Evolutionary conservation across 2,888 invertebrate species (phyloP), one percentile per base, ranked within the genome.

Genomic region (Plagodis pulveraria): DNA sequence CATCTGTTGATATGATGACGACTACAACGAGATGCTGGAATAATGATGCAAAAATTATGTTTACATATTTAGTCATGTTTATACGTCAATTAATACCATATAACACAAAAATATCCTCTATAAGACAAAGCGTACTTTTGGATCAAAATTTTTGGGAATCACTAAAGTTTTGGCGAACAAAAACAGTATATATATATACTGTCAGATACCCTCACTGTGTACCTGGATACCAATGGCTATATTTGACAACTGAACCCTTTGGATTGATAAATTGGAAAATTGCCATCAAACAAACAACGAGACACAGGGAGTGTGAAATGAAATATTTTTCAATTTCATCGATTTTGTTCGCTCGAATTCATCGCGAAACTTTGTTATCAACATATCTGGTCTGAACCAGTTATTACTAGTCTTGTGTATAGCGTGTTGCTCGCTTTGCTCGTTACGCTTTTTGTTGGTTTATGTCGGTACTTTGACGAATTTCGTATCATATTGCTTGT

Each of bases 251-350:
- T 10, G 44, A 49, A 46, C 48, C 40, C 34, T 42, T 34, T 34
- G 40, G 36, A 22, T 5, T 44, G 5, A 38, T 45, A 70, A 72
- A 72, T 71, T 69, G 67, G 49, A 62, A 48, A 56, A 53, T 41
- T 63, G 67, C 66, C 66, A 57, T 57, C 65, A 63, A 66, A 62
- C 62, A 44, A 66, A 63, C 50, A 58, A 58, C 52, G 5, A 10
- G 40, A 40, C 10, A 56, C 40, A 50, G 59, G 50, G 50, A 65
- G 58, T 58, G 59, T 64, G 32, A 67, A 76, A 73, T 72, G 66
- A 69, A 76, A 77, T 71, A 71, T 73, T 73, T 72, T 55, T 66
- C 72, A 74, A 74, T 77, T 72, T 62, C 64, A 70, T 70, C 67
- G 68, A 74, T 76, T 68, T 67, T 53, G 59, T 56, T 53, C 61